phyloP scores from a whole-genome alignment of 2,113 vertebrate species.

The Vulpes ferrilata region DNA sequence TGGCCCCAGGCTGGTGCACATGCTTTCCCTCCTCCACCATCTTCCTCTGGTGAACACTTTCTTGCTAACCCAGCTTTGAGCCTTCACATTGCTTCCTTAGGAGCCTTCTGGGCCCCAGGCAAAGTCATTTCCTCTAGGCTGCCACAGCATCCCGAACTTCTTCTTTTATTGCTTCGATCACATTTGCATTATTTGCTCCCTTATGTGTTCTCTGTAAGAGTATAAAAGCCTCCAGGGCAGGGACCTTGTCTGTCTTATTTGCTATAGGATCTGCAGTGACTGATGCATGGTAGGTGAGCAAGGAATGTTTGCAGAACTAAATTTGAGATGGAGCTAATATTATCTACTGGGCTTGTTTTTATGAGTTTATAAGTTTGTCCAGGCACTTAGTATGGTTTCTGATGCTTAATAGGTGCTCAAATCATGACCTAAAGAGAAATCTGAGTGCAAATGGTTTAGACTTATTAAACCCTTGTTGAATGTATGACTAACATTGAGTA shows the following conservation, averaged over 20 bases:
- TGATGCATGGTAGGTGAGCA: neutral
- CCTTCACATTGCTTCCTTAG: neutral
- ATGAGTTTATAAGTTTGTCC: neutral
- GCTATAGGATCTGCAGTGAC: neutral
- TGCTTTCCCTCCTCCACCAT: neutral
- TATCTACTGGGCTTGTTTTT: neutral
- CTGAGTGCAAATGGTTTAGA: neutral
- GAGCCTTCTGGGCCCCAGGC: neutral
- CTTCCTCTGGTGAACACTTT: neutral
- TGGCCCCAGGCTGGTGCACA: neutral
- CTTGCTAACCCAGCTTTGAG: neutral
- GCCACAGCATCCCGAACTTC: neutral
- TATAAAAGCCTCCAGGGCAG: neutral
- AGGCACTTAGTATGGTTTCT: neutral
- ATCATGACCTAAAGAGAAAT: conserved; percentile 1
- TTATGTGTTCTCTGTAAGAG: neutral
- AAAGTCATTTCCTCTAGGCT: neutral
- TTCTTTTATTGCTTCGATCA: neutral
- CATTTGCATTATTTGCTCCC: neutral
- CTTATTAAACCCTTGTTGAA: neutral
- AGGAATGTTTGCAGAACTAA: neutral
- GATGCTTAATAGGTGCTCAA: neutral
- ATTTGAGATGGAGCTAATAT: neutral
- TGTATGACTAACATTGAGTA: neutral
- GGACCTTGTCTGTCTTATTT: neutral